Evolutionary conservation across 1,140 invertebrate genomes (phyloP).

Genomic region (Drosophila simulans): DNA sequence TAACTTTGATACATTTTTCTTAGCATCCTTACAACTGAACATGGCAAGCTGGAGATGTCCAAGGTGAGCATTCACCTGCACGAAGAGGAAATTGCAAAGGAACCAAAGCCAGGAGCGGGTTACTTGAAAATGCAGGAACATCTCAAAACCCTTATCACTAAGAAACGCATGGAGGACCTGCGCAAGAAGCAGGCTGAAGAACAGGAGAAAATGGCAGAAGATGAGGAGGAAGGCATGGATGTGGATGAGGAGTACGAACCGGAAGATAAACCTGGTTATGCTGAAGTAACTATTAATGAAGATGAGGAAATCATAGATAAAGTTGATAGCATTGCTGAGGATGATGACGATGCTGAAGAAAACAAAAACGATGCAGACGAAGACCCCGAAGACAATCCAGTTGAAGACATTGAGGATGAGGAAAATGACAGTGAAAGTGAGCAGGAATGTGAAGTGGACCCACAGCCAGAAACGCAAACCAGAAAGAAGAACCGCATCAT

Average conservation of each 20-base stretch:
- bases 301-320: conserved; percentile 67
- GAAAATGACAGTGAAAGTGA: conserved; percentile 43
- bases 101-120: conserved; percentile 87
- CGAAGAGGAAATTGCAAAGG: conserved; percentile 75
- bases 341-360: conserved; percentile 53
- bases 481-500: conserved; percentile 74
- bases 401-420: conserved; percentile 42
- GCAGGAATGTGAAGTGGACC: conserved; percentile 21
- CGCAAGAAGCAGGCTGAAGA: conserved; percentile 85
- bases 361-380: background rate
- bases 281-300: conserved; percentile 59
- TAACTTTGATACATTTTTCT: background rate
- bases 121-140: conserved; percentile 86
- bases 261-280: conserved; percentile 64
- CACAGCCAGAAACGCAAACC: conserved; percentile 6
- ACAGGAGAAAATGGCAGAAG: conserved; percentile 42
- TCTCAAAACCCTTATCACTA: conserved; percentile 86
- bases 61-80: conserved; percentile 73
- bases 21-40: conserved; percentile 76
- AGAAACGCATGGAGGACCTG: conserved; percentile 84
- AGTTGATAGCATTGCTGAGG: conserved; percentile 15
- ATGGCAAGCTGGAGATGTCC: conserved; percentile 79
- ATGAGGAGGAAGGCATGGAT: conserved; percentile 54
- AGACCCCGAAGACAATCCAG: conserved; percentile 41
- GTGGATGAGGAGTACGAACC: conserved; percentile 69